These are phyloP conservation scores for Ophonus ardosiacus DNA, from an alignment of 2,888 invertebrate genomes.

Conservation along the genomic window DNA sequence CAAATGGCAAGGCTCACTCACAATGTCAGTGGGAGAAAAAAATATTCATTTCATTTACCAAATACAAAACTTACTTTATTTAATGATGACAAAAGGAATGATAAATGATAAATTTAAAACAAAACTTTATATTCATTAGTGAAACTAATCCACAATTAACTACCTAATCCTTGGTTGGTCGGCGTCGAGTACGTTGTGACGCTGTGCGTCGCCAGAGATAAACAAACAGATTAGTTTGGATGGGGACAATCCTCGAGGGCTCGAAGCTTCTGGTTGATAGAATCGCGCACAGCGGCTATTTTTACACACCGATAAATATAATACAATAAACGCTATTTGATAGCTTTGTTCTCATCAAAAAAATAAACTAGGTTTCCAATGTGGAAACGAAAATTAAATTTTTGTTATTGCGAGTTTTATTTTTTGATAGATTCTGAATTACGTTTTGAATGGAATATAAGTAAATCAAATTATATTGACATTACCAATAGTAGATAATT, in stretches of 20 bases:
- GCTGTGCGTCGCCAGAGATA: constrained; percentile 39
- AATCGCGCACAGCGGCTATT: constrained; percentile 7
- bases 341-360: not conserved
- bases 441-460: not conserved
- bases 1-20: too few relatives aligned
- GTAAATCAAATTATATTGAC: not conserved
- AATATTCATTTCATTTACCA: too few relatives aligned
- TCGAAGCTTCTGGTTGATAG: not conserved
- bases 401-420: not conserved
- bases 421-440: not conserved
- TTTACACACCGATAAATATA: constrained; percentile 22
- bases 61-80: too few relatives aligned
- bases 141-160: not conserved
- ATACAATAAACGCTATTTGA: constrained; percentile 5
- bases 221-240: constrained; percentile 34
- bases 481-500: not conserved
- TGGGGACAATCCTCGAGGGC: not conserved
- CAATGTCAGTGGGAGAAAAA: too few relatives aligned
- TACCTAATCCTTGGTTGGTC: not conserved
- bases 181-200: not conserved
- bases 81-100: too few relatives aligned
- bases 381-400: not conserved
- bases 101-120: too few relatives aligned
- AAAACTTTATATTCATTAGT: too few relatives aligned
- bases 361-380: not conserved